Conservation (phyloP, 2,113 vertebrate species). For the Capreolus pygargus region DNA sequence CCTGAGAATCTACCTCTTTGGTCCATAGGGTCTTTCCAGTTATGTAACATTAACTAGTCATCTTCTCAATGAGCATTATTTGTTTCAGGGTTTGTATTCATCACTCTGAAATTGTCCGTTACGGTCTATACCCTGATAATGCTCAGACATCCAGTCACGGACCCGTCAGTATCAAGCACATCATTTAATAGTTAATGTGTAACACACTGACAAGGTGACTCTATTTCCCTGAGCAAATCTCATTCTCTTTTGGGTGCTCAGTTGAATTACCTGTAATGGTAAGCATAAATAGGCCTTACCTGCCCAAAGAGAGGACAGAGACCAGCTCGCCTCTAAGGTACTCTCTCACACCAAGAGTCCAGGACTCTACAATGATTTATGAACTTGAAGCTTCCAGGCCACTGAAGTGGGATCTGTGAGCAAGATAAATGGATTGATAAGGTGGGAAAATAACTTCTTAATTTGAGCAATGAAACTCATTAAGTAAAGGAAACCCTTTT, state of each 20-base stretch:
- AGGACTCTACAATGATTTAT: constrained; percentile 35
- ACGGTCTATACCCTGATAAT: not conserved
- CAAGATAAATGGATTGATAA: constrained; percentile 43
- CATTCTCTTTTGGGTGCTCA: not conserved
- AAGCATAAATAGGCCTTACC: not conserved
- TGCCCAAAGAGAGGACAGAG: not conserved
- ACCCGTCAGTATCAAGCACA: not conserved
- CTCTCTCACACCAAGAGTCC: not conserved
- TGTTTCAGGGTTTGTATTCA: not conserved
- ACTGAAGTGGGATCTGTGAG: not conserved
- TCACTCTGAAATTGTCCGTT: not conserved
- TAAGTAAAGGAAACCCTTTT: constrained; percentile 51
- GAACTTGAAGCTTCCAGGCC: constrained; percentile 17
- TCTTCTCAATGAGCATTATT: not conserved
- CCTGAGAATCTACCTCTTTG: not conserved
- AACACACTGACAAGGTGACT: not conserved
- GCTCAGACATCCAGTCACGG: not conserved
- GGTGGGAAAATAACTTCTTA: constrained; percentile 31
- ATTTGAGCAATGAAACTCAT: constrained; percentile 52
- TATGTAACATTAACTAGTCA: not conserved
- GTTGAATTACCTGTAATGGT: not conserved
- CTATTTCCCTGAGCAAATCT: not conserved
- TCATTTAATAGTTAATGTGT: not conserved
- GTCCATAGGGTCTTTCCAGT: not conserved
- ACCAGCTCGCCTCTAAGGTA: not conserved